Base-by-base conservation (phyloP, 2,888 invertebrate species). In the Eristalinus sepulchralis region DNA sequence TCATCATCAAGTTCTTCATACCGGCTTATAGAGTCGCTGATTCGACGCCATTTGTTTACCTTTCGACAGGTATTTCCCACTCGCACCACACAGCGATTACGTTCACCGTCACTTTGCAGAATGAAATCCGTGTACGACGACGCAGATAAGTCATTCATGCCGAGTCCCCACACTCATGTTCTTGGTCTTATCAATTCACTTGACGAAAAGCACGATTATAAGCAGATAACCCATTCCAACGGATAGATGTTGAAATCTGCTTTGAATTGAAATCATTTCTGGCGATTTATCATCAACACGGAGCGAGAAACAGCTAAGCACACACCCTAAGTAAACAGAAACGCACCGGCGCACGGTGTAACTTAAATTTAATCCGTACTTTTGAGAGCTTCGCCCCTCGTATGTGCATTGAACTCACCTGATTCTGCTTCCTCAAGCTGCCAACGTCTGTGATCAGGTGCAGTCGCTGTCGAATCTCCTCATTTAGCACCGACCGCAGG, bases 391-490 rank as follows among this genome's bases (percentile, higher is more conserved):
- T 6, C 60, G 31, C 17, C 62, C 62, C 10, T 62, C 27, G 3
- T 2, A 3, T 13, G 27, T 9, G 27, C 17, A 62, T 53, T 10
- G 6, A 47, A 75, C 60, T 57, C 68, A 88, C 89, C 88, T 93
- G 92, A 88, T 93, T 93, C 67, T 91, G 91, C 88, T 92, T 92
- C n/a, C 92, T 89, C 20, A 93, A 88, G 63, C 90, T 91, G 1
- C 93, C 93, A 27, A 93, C 91, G 85, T 93, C 93, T 5, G 92
- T 92, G 13, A 93, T 92, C 1, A 93, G 84, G 83, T 93, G 92
- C 83, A 92, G 79, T 0, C 93, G 89, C 82, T 92, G 92, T 8
- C 92, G 90, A 63, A 92, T 93, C 85, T 93, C 93, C 83, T 93
- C 93, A 70, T 93, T 92, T 9, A 93, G 84, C 27, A 92, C 92